Conservation (phyloP, 2,113 vertebrate genomes). For the Neogobius melanostomus region DNA sequence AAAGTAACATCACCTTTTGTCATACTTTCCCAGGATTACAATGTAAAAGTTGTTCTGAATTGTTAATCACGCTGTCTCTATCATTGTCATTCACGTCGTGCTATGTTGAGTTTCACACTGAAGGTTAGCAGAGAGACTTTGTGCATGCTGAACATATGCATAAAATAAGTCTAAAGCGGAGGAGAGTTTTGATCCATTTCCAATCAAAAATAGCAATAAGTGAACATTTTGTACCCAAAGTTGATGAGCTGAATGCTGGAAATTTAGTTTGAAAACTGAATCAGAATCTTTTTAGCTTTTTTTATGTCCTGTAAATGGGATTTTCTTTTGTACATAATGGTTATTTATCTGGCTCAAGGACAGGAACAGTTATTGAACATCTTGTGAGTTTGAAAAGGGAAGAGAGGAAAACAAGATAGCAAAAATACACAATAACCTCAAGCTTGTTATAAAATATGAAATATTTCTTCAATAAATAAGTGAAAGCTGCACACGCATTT, state of each 20-base stretch:
- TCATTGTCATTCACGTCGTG: slow-evolving; percentile 18
- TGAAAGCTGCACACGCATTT: neutral
- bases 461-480: neutral
- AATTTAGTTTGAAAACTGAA: neutral
- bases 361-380: neutral
- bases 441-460: neutral
- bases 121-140: slow-evolving; percentile 25
- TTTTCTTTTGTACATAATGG: neutral
- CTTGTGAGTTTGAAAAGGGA: neutral
- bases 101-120: slow-evolving; percentile 10
- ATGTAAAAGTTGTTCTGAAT: slow-evolving; percentile 42
- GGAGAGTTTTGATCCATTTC: neutral
- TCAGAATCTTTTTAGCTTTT: neutral
- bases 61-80: slow-evolving; percentile 29
- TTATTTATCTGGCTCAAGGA: neutral
- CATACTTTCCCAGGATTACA: slow-evolving; percentile 38
- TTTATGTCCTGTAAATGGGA: neutral
- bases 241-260: too few relatives aligned
- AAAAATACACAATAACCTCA: neutral
- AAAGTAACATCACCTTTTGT: slow-evolving; percentile 28
- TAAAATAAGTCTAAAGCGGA: neutral
- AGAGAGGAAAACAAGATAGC: neutral
- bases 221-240: neutral
- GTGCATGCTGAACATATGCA: slow-evolving; percentile 31
- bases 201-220: neutral